phyloP scores from a whole-genome alignment of 2,113 vertebrate species.

The Silurus glanis region DNA sequence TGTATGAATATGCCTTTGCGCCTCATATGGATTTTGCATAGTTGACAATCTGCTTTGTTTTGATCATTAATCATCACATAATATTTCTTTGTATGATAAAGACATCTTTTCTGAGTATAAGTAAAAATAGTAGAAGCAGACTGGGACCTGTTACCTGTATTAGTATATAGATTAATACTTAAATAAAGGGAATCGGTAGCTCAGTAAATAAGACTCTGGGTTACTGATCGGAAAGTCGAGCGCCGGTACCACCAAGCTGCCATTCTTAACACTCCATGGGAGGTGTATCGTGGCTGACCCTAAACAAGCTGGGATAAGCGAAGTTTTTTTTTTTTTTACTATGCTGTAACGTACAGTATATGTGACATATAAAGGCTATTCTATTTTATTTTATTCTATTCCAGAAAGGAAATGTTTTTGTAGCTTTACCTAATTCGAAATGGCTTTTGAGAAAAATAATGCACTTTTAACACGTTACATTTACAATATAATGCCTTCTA shows the following conservation, averaged over 20 bases:
- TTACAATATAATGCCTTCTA: not conserved
- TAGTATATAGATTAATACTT: not conserved
- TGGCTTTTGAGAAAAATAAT: not conserved
- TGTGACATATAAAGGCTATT: no score
- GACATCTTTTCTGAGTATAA: not conserved
- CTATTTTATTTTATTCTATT: no score
- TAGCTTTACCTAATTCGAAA: not conserved
- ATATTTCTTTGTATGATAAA: not conserved
- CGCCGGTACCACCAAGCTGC: no score
- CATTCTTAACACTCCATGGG: no score
- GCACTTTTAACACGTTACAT: not conserved
- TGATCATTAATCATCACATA: not conserved
- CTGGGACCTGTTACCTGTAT: not conserved
- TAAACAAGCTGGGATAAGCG: no score
- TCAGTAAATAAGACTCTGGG: no score
- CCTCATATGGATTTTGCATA: not conserved
- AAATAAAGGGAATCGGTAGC: no score
- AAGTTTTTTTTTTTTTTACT: no score
- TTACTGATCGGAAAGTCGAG: no score
- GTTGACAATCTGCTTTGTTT: not conserved
- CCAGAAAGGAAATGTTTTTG: not conserved
- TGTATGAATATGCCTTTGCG: not conserved
- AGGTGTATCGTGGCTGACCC: no score
- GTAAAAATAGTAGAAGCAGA: not conserved
- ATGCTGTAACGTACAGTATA: no score